Conservation (phyloP, 2,888 invertebrate genomes). For the Zonitis immaculata region DNA sequence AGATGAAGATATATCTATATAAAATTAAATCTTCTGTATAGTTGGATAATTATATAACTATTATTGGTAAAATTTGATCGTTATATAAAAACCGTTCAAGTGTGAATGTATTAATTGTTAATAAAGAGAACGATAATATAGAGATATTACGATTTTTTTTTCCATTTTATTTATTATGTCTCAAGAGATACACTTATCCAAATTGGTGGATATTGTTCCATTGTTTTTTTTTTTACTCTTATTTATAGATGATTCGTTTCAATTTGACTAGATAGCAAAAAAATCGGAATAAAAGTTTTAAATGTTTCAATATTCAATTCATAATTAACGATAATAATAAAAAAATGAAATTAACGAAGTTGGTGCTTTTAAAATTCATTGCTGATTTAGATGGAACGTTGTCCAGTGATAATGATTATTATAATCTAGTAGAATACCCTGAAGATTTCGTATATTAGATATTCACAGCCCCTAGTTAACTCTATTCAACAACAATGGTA, state of each 20-base stretch:
- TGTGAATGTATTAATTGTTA: constrained; percentile 1
- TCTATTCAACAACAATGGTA: constrained; percentile 10
- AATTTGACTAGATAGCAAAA: too few relatives aligned
- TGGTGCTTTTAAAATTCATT: neutral
- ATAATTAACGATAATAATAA: too few relatives aligned
- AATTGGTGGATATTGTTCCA: too few relatives aligned
- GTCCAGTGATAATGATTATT: constrained; percentile 12
- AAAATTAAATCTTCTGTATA: neutral
- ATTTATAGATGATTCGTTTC: too few relatives aligned
- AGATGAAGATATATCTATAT: neutral
- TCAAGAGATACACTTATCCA: too few relatives aligned
- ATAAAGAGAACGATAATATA: neutral
- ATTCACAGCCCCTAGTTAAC: constrained; percentile 18
- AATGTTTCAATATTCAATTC: too few relatives aligned
- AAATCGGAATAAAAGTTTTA: too few relatives aligned
- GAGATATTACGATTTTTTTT: too few relatives aligned
- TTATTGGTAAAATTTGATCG: neutral
- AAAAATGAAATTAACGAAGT: constrained; percentile 5
- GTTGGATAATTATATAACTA: neutral
- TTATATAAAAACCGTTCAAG: neutral
- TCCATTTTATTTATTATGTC: too few relatives aligned
- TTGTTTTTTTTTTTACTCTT: too few relatives aligned
- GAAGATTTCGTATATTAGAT: constrained; percentile 18
- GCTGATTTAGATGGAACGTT: constrained; percentile 13
- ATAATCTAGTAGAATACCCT: constrained; percentile 19